Base-by-base conservation (phyloP, 2,113 vertebrate species). In the Tylochromis polylepis region DNA sequence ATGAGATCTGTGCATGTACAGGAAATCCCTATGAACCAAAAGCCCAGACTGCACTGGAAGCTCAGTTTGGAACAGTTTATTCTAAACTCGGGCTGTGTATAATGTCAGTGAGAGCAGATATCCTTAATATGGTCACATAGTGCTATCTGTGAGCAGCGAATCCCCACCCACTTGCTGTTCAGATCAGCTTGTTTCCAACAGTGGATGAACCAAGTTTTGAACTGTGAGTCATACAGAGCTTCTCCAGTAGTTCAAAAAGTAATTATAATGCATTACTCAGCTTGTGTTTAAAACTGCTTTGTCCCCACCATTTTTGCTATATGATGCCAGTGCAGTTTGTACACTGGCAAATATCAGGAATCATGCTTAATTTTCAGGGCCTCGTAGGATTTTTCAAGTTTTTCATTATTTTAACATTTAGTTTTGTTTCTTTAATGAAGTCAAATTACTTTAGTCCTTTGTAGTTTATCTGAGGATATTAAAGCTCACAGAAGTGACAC, bases 391-490 rank as follows among this genome's bases (percentile, higher is more conserved):
- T 51, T 77, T 77, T 77, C 46, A 4, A 12, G 27, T 77, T 77
- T 77, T 51, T 51, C 24, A 77, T 77, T 77, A 77, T 51, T 77
- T 77, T 8, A 77, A 77, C 29, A 24, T 31, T 49, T 77, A 51
- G 70, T 77, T 31, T 77, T 77, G 27, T 2, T 53, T 77, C 46
- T 77, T 51, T 77, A 77, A 77, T 77, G 46, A 53, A 77, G 72
- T 77, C 46, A 77, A 77, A 51, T 77, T 77, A 77, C 72, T 53
- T 51, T 31, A 77, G 46, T 51, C 72, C 59, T 85, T 62, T 88
- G 72, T 56, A 49, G 78, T 88, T 89, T 80, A 67, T 84, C 58
- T 60, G 70, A 87, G 65, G 43, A 86, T 84, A 82, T 84, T 65
- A 75, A 77, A 70, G 58, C 43, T 82, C 56, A 41, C 34, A 49